A percentile compares a stretch with the other conserved stretches of the same genome.
Evolutionary conservation across 2,113 vertebrate genomes (phyloP).

Genomic region (Etia nguti): DNA sequence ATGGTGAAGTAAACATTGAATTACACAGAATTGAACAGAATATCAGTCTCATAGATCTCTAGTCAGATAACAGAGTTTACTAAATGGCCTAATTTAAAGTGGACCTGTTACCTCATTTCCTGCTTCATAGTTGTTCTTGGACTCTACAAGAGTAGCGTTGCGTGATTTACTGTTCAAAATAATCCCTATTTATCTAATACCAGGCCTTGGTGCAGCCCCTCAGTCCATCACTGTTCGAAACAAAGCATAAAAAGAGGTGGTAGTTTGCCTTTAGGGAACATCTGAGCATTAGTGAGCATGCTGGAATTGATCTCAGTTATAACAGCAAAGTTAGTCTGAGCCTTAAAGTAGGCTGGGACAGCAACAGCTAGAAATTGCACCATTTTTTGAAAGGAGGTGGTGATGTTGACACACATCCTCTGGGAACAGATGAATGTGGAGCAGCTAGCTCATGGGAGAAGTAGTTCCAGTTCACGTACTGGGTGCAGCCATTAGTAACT

Average conservation of each 20-base stretch:
- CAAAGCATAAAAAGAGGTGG: neutral
- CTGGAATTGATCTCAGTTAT: neutral
- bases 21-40: neutral
- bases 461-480: slow-evolving; percentile 53
- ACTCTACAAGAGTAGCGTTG: neutral
- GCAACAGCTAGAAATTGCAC: neutral
- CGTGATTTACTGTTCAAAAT: neutral
- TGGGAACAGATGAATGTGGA: slow-evolving; percentile 54
- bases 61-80: neutral
- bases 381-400: slow-evolving; percentile 1
- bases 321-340: neutral
- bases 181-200: neutral
- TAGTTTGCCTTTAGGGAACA: neutral
- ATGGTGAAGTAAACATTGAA: neutral
- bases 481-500: slow-evolving; percentile 29
- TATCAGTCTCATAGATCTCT: neutral
- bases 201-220: neutral
- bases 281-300: neutral
- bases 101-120: neutral
- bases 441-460: slow-evolving; percentile 52
- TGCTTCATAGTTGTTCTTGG: neutral
- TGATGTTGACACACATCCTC: slow-evolving; percentile 10
- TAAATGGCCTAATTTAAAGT: neutral
- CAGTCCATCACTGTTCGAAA: neutral
- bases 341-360: neutral